Evolutionary conservation across 2,113 vertebrate genomes (phyloP).

Genomic region (Perca fluviatilis): DNA sequence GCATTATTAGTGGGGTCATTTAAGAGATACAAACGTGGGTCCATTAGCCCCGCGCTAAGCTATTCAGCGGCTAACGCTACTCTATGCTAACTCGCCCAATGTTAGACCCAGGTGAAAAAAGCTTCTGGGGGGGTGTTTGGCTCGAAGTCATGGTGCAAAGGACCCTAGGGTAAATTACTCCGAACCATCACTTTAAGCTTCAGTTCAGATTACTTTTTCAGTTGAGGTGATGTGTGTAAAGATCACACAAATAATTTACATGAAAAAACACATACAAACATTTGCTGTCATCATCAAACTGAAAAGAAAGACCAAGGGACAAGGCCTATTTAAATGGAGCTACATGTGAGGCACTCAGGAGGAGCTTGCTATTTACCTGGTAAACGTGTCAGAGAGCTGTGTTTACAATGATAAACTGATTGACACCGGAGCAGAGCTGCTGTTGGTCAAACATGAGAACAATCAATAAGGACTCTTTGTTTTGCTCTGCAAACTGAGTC

Average conservation of each 20-base stretch:
- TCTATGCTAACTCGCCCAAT: too few relatives aligned
- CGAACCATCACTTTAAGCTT: too few relatives aligned
- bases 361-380: constrained; percentile 49
- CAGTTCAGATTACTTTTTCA: constrained; percentile 14
- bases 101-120: too few relatives aligned
- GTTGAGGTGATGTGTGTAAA: constrained; percentile 7
- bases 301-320: constrained; percentile 10
- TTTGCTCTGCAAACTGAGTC: constrained; percentile 67
- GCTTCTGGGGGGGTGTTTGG: too few relatives aligned
- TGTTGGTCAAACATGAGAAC: constrained; percentile 74
- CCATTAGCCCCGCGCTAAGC: too few relatives aligned
- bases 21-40: too few relatives aligned
- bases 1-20: too few relatives aligned
- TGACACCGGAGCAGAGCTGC: constrained; percentile 61
- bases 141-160: too few relatives aligned
- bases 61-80: too few relatives aligned
- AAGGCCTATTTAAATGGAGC: constrained; percentile 25
- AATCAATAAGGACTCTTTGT: constrained; percentile 74
- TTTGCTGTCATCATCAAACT: constrained; percentile 22
- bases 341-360: constrained; percentile 40
- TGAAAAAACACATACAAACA: constrained; percentile 16
- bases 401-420: constrained; percentile 70
- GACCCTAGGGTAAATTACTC: too few relatives aligned
- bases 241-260: constrained; percentile 19
- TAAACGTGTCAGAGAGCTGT: constrained; percentile 48